Percentiles rank a stretch among this genome's conserved stretches.
These are phyloP conservation scores for Hoplias malabaricus DNA, from an alignment of 2,113 vertebrate genomes.

Conservation along the genomic window DNA sequence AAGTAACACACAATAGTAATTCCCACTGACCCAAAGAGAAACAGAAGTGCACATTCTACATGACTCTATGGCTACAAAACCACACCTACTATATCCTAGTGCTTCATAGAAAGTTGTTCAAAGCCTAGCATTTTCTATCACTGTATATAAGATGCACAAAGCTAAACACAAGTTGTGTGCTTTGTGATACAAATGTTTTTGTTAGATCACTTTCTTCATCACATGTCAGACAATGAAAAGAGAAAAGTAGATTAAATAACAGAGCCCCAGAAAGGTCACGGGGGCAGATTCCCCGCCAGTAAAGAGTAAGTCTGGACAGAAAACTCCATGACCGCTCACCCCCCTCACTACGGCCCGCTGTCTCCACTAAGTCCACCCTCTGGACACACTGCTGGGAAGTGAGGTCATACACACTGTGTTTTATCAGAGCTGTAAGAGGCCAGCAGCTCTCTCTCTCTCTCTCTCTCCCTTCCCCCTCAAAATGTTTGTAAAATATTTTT, in stretches of 20 bases:
- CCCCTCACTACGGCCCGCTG: constrained; percentile 2
- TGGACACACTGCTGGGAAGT: constrained; percentile 43
- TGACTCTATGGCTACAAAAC: too few species aligned
- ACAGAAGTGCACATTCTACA: too few species aligned
- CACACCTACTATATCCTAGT: too few species aligned
- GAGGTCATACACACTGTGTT: constrained; percentile 43
- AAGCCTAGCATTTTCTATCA: too few species aligned
- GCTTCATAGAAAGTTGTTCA: too few species aligned
- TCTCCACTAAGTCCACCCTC: background rate
- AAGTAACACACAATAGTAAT: too few species aligned
- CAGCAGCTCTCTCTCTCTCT: constrained; percentile 26
- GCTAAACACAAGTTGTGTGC: too few species aligned
- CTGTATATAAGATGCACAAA: too few species aligned
- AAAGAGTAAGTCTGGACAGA: constrained; percentile 47
- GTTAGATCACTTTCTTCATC: too few species aligned
- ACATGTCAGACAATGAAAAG: constrained; percentile 5
- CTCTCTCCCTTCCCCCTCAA: constrained; percentile 13
- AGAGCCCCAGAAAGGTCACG: constrained; percentile 52
- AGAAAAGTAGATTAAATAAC: background rate
- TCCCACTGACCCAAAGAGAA: too few species aligned
- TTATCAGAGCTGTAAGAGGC: constrained; percentile 47
- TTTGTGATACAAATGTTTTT: too few species aligned
- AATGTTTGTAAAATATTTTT: too few species aligned
- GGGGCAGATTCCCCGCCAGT: constrained; percentile 59
- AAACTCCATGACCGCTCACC: constrained; percentile 22